A percentile compares a stretch with the other conserved stretches of the same genome.
Conservation (phyloP, 2,888 invertebrate genomes). For the Mermis nigrescens region DNA sequence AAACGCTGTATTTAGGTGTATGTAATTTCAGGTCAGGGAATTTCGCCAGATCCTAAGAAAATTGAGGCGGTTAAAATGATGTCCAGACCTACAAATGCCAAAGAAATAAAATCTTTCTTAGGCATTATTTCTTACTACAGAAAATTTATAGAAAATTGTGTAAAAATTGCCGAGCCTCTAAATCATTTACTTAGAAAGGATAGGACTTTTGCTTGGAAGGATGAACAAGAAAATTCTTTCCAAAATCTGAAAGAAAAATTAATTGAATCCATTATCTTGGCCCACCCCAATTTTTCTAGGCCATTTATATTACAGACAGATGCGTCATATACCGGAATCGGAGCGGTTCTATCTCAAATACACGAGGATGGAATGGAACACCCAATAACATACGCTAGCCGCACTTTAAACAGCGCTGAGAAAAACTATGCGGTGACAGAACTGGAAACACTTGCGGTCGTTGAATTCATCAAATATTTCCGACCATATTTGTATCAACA, state of each 20-base stretch:
- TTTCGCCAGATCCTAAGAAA: not conserved
- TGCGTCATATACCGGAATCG: not conserved
- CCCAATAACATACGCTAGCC: slow-evolving; percentile 1
- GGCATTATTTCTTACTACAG: not conserved
- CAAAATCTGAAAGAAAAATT: not conserved
- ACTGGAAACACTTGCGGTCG: slow-evolving; percentile 3
- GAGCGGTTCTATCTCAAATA: slow-evolving; percentile 5
- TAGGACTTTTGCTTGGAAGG: not conserved
- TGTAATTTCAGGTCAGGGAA: not conserved
- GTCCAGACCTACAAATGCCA: not conserved
- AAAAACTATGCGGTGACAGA: not conserved
- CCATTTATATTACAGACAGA: slow-evolving; percentile 7
- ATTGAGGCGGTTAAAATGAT: not conserved
- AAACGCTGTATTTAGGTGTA: not conserved
- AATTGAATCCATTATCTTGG: not conserved
- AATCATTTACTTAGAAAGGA: not conserved
- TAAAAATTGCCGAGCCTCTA: not conserved
- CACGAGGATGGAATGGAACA: not conserved
- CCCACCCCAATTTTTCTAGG: slow-evolving; percentile 2
- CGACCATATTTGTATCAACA: not conserved
- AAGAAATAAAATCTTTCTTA: not conserved
- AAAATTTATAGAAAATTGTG: not conserved
- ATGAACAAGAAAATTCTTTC: not conserved
- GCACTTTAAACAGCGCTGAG: not conserved
- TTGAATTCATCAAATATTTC: not conserved